Base-by-base conservation (phyloP, 1,140 invertebrate species). In the Temnothorax curvispinosus region DNA sequence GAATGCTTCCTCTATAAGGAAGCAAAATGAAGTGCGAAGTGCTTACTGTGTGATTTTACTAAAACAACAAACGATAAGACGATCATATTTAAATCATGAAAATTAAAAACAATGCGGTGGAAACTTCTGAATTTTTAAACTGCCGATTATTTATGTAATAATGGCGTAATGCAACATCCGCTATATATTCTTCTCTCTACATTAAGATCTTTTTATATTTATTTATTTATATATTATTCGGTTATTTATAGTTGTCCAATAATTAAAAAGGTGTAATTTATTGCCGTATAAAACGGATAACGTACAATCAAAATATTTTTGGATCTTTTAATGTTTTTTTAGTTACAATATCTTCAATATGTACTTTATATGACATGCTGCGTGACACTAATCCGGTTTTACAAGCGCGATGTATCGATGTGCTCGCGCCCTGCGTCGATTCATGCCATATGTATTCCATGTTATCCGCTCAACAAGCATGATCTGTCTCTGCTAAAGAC, bases 401-500 rank as follows among this genome's bases (percentile, higher is more conserved):
- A 50, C 67, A 58, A 74, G 27, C 67, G 27, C 32, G 41, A 60
- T 60, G 65, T 72, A 71, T 72, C 65, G 47, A 81, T 71, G 50
- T 72, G 52, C 50, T 9, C 58, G 15, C 41, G 35, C 4, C 32
- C 38, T 44, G 21, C 38, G n/a, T 69, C 21, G 47, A 56, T 38
- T 21, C 50, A 9, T 44, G 47, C 50, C 21, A 71, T 56, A 71
- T 38, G 65, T 82, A 60, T 82, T 60, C 27, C 80, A 47, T 60
- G 67, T 84, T 75, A 82, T 50, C 80, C 54, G 80, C n/a, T 80
- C 75, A 47, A 76, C 67, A 74, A 86, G 78, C 81, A 56, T 80
- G 67, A 89, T 88, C 47, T 88, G 67, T 88, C 71, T 74, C 44
- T 18, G 41, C 54, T 60, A 50, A 82, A 84, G 80, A 60, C 44